Percentiles rank a stretch among this genome's conserved stretches.
phyloP scores from a whole-genome alignment of 2,888 invertebrate genomes.

The Drosophila austrosaltans region DNA sequence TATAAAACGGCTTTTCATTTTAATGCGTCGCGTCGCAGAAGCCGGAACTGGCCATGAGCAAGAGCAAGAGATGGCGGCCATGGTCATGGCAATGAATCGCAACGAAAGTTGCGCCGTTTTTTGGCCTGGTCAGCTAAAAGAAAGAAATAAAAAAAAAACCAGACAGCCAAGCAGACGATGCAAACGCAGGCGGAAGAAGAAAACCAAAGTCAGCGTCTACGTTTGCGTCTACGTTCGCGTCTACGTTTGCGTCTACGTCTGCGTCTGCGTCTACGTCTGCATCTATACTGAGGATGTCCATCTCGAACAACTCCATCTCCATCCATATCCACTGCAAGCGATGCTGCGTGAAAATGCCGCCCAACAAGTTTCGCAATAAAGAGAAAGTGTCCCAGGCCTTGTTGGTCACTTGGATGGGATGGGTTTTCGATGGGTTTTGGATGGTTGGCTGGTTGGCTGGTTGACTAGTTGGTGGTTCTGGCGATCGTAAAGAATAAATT shows the following conservation, averaged over 20 bases:
- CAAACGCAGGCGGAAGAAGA: slow-evolving; percentile 70
- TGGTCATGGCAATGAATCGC: slow-evolving; percentile 57
- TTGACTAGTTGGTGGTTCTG: slow-evolving; percentile 72
- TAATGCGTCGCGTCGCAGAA: slow-evolving; percentile 68
- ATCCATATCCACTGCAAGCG: slow-evolving; percentile 28
- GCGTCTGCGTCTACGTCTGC: slow-evolving; percentile 20
- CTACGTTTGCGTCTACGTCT: slow-evolving; percentile 22
- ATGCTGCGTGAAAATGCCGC: slow-evolving; percentile 74
- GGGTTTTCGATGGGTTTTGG: no score
- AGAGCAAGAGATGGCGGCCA: slow-evolving; percentile 30
- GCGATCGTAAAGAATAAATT: slow-evolving; percentile 81
- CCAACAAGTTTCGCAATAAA: slow-evolving; percentile 78
- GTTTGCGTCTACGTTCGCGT: slow-evolving; percentile 18
- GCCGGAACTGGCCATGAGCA: slow-evolving; percentile 66
- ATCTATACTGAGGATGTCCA: neutral
- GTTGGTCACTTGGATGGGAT: neutral
- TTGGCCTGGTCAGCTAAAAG: slow-evolving; percentile 70
- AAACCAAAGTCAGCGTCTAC: slow-evolving; percentile 54
- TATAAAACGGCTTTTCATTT: slow-evolving; percentile 70
- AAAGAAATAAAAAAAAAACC: slow-evolving; percentile 27
- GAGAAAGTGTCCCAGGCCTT: slow-evolving; percentile 75
- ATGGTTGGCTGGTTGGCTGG: neutral
- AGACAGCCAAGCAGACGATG: slow-evolving; percentile 41
- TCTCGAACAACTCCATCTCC: slow-evolving; percentile 14
- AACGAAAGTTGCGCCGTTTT: slow-evolving; percentile 76